Base-by-base conservation (phyloP, 2,888 invertebrate species). In the Protonemura montana region DNA sequence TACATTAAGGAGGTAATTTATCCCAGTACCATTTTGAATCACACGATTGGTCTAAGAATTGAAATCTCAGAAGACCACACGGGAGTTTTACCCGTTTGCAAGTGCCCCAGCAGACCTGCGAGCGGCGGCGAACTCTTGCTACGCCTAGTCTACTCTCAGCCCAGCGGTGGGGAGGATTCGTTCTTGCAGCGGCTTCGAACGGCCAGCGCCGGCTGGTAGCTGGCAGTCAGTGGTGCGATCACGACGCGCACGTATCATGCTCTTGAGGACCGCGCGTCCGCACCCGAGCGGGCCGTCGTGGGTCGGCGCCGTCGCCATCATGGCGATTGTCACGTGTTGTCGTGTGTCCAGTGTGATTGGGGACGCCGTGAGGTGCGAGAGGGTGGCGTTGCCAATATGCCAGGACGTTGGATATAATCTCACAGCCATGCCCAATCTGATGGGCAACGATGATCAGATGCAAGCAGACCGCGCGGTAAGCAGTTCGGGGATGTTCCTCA, bases 391-490 rank as follows among this genome's bases (percentile, higher is more conserved):
- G 87, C 95, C 96, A 81, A 93, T 96, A 91, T 97, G 97, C 91
- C 94, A 95, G 91, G 96, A 96, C 89, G 92, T 97, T 90, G 95
- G 96, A 89, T 97, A 97, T 92, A 97, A 97, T 92, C 94, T 95
- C 92, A 97, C 97, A 30, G 94, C 94, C 42, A 95, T 97, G 96
- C 97, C 97, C 85, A 97, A 97, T 92, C 93, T 96, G 88, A 94
- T 97, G 91, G 96, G 96, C 0, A 96, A 97, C 91, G 93, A 93
- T 88, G 95, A 95, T 90, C 97, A 97, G 91, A 93, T 95, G 89
- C 95, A 96, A 90, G 97, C 97, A 86, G 95, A 96, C 90, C 93
- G 95, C 90, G 95, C 94, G 93, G 96, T 97, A 92, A 94, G 93
- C 89, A 94, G 10, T 6, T 35, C 3, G 3, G 3, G 35, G 35